Evolutionary conservation across 1,140 invertebrate genomes (phyloP).

Genomic region (Leptinotarsa undecemlineata): DNA sequence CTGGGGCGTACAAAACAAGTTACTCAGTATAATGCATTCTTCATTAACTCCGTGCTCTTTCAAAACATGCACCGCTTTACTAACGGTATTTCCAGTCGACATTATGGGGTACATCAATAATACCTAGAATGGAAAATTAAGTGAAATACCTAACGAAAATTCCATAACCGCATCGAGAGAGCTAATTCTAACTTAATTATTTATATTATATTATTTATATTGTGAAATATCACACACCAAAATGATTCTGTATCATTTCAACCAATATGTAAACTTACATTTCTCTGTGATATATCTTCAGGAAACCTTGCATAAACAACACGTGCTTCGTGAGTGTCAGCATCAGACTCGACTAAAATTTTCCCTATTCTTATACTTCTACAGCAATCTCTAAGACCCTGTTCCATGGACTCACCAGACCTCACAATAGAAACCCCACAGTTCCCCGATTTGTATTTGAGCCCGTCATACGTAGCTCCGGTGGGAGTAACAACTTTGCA

Average conservation of each 20-base stretch:
- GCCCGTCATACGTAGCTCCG: constrained; percentile 83
- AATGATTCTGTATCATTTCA: too few species aligned
- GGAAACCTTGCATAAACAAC: constrained; percentile 98
- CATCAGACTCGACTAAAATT: constrained; percentile 96
- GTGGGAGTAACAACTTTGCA: constrained; percentile 92
- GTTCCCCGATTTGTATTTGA: constrained; percentile 94
- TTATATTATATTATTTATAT: too few species aligned
- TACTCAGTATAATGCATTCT: constrained; percentile 92
- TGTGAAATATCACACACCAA: too few species aligned
- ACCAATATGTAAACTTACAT: constrained; percentile 55
- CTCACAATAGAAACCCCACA: constrained; percentile 98
- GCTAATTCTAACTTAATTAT: too few species aligned
- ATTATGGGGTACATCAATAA: constrained; percentile 99
- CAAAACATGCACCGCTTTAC: constrained; percentile 90
- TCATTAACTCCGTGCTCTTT: constrained; percentile 92
- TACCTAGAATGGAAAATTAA: constrained; percentile 57
- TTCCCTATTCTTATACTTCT: constrained; percentile 97
- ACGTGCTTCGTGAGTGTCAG: constrained; percentile 92
- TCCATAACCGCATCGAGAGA: too few species aligned
- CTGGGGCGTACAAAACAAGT: constrained; percentile 93
- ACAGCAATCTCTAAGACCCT: constrained; percentile 95
- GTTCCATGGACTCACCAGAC: constrained; percentile 97
- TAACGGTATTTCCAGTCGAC: constrained; percentile 95
- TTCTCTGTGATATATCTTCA: constrained; percentile 87
- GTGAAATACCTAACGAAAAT: too few species aligned